Evolutionary conservation across 2,113 vertebrate genomes (phyloP), one percentile per base, ranked within the genome.

Genomic region (Anser brachyrhynchus): DNA sequence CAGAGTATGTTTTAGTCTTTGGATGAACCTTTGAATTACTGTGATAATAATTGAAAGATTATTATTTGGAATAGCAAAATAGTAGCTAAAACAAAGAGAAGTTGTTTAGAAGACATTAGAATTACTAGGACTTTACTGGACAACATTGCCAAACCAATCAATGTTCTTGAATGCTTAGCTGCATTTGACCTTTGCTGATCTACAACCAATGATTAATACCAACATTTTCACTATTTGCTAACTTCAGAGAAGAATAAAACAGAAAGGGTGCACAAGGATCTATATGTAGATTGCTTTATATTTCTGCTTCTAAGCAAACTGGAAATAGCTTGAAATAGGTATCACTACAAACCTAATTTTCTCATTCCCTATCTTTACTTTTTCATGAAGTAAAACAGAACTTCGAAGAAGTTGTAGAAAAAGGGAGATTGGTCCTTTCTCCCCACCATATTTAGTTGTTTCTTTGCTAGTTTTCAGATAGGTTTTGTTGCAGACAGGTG

Each of bases 301-400:
- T 25, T 37, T 70, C 49, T 64, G 13, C 35, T 64, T 62, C 71
- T 51, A 55, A 23, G 3, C 31, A 58, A 35, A 51, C 3, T 13
- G 20, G 23, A 88, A 49, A 58, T 31, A 64, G 4, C 22, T 41
- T 25, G 39, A 57, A 35, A 33, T 7, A 13, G 11, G 44, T 7
- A 37, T 18, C 18, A 2, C 14, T 37, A 7, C n/a, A 43, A 41
- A 1, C 14, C 13, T 16, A 21, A 9, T 11, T 14, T 49, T 18
- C 17, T 29, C 9, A 7, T 35, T 19, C 54, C 54, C 3, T 22
- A 10, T 6, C 10, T 4, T 22, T 3, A 2, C 5, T 1, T 25
- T 46, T 54, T 33, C 14, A 4, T 25, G 33, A n/a, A 22, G 23
- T 14, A 25, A 16, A 85, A 37, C 7, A 54, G 37, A 26, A 58